phyloP scores from a whole-genome alignment of 2,797 vertebrate genomes.

The Sparidentex hasta region DNA sequence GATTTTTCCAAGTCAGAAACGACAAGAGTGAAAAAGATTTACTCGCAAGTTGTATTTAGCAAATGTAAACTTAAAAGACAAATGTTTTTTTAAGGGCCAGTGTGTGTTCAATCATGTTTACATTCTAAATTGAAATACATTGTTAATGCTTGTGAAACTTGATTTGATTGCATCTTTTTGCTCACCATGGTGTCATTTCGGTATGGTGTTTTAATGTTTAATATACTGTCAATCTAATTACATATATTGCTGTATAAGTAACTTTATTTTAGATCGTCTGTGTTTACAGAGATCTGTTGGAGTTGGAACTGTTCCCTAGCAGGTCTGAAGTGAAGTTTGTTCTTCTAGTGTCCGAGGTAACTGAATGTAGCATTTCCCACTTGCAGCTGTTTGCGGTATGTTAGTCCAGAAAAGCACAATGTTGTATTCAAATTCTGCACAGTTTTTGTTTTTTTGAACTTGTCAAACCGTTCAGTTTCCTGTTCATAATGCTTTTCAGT shows the following conservation, averaged over 20 bases:
- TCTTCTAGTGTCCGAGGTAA: slow-evolving; percentile 70
- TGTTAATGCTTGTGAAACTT: slow-evolving; percentile 59
- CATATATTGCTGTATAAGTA: slow-evolving; percentile 67
- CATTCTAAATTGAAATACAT: slow-evolving; percentile 42
- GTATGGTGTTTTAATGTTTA: slow-evolving; percentile 78
- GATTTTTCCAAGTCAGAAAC: slow-evolving; percentile 51
- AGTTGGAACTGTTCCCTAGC: slow-evolving; percentile 42
- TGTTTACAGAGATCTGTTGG: slow-evolving; percentile 59
- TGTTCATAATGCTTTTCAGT: slow-evolving; percentile 15
- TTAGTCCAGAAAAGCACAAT: slow-evolving; percentile 75
- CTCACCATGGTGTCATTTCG: slow-evolving; percentile 64
- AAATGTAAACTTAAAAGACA: background rate
- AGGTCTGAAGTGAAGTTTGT: slow-evolving; percentile 66
- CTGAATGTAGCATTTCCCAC: slow-evolving; percentile 81
- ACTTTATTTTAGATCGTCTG: slow-evolving; percentile 63
- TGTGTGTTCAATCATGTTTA: slow-evolving; percentile 43
- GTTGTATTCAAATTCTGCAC: slow-evolving; percentile 62
- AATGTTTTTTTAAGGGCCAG: slow-evolving; percentile 5
- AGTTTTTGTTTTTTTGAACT: slow-evolving; percentile 47
- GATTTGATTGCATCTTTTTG: slow-evolving; percentile 56
- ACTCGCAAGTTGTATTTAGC: slow-evolving; percentile 20
- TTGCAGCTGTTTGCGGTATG: slow-evolving; percentile 52
- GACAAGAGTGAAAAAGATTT: slow-evolving; percentile 36
- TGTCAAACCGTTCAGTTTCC: slow-evolving; percentile 47
- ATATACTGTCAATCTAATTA: slow-evolving; percentile 67